These are phyloP conservation scores for Opisthocomus hoazin DNA, from an alignment of 2,113 vertebrate genomes.

Conservation along the genomic window DNA sequence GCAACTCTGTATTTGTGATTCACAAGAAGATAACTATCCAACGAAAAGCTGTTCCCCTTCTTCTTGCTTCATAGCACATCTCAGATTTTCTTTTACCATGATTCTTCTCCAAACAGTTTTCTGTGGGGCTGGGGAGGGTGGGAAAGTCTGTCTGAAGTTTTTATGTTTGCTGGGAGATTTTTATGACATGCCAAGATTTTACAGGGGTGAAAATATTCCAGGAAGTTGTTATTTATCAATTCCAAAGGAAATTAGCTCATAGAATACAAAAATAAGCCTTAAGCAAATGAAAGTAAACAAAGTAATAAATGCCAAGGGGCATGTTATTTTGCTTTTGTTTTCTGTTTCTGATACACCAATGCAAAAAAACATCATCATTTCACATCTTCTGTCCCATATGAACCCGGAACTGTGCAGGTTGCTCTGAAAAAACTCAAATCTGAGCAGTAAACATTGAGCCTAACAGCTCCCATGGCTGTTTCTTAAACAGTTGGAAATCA, in stretches of 20 bases:
- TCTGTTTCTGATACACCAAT: background rate
- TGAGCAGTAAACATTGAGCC: background rate
- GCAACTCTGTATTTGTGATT: background rate
- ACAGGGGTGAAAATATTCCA: conserved; percentile 8
- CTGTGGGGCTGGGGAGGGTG: background rate
- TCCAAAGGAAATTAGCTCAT: conserved; percentile 29
- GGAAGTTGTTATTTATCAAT: conserved; percentile 41
- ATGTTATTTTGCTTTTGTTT: conserved; percentile 4
- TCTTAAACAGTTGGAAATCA: background rate
- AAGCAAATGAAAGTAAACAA: conserved; percentile 12
- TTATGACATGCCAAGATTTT: background rate
- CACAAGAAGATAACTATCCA: background rate
- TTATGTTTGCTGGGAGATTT: background rate
- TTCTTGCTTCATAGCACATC: background rate
- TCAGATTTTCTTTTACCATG: background rate
- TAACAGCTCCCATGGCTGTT: background rate
- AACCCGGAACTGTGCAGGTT: background rate
- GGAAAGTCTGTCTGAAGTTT: background rate
- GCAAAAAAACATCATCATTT: background rate
- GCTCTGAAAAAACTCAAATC: background rate
- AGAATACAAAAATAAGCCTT: background rate
- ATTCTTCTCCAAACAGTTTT: background rate
- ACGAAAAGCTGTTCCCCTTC: background rate
- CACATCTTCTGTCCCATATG: background rate
- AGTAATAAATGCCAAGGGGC: background rate